Percentiles rank a stretch among this genome's conserved stretches.
Evolutionary conservation across 2,113 vertebrate species (phyloP).

Genomic region (Poecilia latipinna): DNA sequence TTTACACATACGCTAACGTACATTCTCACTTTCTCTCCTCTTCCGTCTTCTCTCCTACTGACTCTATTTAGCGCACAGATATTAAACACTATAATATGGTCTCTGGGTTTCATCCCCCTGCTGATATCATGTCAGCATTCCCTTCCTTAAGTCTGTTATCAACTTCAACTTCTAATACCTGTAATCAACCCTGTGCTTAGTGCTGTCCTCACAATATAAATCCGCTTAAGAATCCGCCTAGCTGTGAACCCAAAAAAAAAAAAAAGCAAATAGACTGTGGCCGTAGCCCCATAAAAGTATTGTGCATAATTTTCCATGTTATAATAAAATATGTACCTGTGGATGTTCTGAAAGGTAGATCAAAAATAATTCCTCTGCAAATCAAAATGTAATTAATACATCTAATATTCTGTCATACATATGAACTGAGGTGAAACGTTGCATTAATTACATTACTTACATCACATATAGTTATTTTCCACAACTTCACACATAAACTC

Average conservation of each 20-base stretch:
- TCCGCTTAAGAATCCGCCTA: constrained; percentile 58
- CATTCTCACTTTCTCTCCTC: background rate
- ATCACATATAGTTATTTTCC: background rate
- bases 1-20: constrained; percentile 22
- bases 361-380: constrained; percentile 27
- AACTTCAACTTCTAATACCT: constrained; percentile 59
- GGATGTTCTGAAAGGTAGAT: constrained; percentile 33
- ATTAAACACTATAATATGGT: constrained; percentile 42
- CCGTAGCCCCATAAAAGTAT: constrained; percentile 24
- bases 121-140: constrained; percentile 56
- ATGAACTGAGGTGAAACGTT: background rate
- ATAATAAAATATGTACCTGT: constrained; percentile 40
- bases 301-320: constrained; percentile 38
- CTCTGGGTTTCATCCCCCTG: constrained; percentile 30
- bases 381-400: constrained; percentile 35
- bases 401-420: background rate
- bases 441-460: background rate
- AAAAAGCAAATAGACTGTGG: constrained; percentile 23
- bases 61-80: constrained; percentile 27
- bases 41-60: background rate
- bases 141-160: constrained; percentile 57
- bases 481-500: background rate
- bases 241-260: constrained; percentile 22
- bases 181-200: constrained; percentile 65
- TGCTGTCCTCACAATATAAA: constrained; percentile 63